These are phyloP conservation scores for Athene noctua DNA, from an alignment of 2,113 vertebrate species.

Conservation along the genomic window DNA sequence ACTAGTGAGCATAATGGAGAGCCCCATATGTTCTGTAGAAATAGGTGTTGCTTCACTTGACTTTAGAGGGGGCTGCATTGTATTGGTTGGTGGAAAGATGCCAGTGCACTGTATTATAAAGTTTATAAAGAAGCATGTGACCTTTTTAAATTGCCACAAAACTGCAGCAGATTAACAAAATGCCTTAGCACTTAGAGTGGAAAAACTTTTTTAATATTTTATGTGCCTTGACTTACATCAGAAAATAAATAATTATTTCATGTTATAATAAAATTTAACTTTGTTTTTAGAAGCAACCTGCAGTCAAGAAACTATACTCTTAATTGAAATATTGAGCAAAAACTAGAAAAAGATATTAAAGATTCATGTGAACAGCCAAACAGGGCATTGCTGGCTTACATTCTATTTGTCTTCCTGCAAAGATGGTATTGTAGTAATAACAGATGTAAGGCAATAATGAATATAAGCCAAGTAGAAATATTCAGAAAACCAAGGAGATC, in stretches of 20 bases:
- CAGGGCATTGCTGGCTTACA: not conserved
- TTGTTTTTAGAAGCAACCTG: not conserved
- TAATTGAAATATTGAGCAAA: slow-evolving; percentile 14
- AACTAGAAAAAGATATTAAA: not conserved
- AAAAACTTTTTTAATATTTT: not conserved
- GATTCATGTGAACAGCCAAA: not conserved
- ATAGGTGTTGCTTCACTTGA: not conserved
- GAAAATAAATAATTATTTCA: not conserved
- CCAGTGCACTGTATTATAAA: not conserved
- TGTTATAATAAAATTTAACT: not conserved
- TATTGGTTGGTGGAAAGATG: not conserved
- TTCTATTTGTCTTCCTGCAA: not conserved
- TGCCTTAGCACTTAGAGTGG: not conserved
- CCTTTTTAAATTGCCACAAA: not conserved
- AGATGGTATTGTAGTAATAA: not conserved
- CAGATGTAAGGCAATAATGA: not conserved
- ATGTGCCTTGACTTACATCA: not conserved
- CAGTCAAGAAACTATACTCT: not conserved
- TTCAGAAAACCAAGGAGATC: not conserved
- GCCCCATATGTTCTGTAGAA: not conserved
- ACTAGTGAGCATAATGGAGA: not conserved
- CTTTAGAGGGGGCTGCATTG: not conserved
- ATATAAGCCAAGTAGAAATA: not conserved
- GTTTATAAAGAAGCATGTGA: not conserved
- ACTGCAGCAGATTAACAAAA: slow-evolving; percentile 13